Conservation (phyloP, 2,888 invertebrate species). For the Phrixothrix hirtus region DNA sequence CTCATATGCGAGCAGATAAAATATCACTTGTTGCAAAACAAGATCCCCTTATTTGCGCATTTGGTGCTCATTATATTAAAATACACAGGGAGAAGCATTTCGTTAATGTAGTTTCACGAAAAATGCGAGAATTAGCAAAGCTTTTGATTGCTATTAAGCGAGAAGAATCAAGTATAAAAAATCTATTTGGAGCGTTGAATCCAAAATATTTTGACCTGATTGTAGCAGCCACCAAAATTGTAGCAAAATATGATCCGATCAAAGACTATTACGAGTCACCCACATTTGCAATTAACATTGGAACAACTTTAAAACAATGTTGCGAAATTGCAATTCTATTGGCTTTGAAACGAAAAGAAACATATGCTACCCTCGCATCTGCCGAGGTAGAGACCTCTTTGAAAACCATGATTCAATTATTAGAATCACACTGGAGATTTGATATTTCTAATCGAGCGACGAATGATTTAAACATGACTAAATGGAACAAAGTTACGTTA, state of each 20-base stretch:
- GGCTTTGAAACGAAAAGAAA: constrained; percentile 10
- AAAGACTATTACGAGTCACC: constrained; percentile 23
- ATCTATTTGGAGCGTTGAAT: constrained; percentile 19
- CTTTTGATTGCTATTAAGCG: constrained; percentile 27
- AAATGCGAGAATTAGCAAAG: constrained; percentile 33
- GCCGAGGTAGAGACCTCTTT: constrained; percentile 28
- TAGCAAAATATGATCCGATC: constrained; percentile 18
- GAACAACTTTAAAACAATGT: constrained; percentile 28
- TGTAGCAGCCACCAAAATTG: constrained; percentile 27
- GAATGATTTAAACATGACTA: constrained; percentile 21
- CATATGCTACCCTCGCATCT: not conserved
- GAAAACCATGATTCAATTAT: constrained; percentile 25
- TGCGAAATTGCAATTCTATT: constrained; percentile 26
- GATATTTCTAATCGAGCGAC: constrained; percentile 27
- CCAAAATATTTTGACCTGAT: constrained; percentile 27
- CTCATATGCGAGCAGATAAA: constrained; percentile 18
- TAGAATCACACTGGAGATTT: constrained; percentile 28
- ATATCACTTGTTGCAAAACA: constrained; percentile 17
- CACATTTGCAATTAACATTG: constrained; percentile 28
- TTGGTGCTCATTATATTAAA: constrained; percentile 29
- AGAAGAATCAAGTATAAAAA: constrained; percentile 12
- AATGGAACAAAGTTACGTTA: constrained; percentile 31
- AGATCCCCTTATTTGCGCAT: constrained; percentile 22
- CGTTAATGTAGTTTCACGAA: constrained; percentile 26
- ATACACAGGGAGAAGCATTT: constrained; percentile 32